Conservation (phyloP, 2,888 invertebrate species). For the Sycophila texana region DNA sequence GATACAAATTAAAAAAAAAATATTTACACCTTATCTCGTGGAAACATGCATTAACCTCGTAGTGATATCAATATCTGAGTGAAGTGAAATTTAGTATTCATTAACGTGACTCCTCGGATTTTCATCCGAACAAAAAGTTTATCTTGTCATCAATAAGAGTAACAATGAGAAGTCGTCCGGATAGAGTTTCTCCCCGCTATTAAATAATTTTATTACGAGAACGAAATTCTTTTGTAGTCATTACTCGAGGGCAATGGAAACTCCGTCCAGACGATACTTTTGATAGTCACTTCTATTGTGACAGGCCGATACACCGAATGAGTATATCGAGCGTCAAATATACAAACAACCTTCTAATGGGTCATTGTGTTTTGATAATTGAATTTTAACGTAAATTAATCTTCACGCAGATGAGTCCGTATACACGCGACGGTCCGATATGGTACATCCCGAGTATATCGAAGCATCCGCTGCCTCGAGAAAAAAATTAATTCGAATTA, state of each 20-base stretch:
- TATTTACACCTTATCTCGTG: not conserved
- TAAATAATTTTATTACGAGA: conserved; percentile 19
- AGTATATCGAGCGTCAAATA: conserved; percentile 11
- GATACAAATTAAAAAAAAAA: not conserved
- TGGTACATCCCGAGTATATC: no score
- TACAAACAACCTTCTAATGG: conserved; percentile 6
- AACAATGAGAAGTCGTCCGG: not conserved
- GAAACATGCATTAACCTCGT: not conserved
- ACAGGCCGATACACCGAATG: conserved; percentile 1
- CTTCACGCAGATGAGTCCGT: not conserved
- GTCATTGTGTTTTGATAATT: conserved; percentile 23
- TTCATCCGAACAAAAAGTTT: conserved; percentile 16
- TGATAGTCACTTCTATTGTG: conserved; percentile 33
- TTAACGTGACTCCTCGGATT: conserved; percentile 22
- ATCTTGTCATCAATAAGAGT: conserved; percentile 12
- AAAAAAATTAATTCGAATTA: not conserved
- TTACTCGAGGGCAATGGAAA: conserved; percentile 12
- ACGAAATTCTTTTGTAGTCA: conserved; percentile 12
- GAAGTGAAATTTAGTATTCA: not conserved
- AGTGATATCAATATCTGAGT: not conserved
- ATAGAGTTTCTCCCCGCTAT: not conserved
- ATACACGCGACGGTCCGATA: not conserved
- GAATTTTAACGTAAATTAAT: conserved; percentile 11
- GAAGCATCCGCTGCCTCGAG: not conserved
- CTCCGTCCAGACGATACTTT: conserved; percentile 9